Evolutionary conservation across 2,888 invertebrate genomes (phyloP).

Genomic region (Pocota personata): DNA sequence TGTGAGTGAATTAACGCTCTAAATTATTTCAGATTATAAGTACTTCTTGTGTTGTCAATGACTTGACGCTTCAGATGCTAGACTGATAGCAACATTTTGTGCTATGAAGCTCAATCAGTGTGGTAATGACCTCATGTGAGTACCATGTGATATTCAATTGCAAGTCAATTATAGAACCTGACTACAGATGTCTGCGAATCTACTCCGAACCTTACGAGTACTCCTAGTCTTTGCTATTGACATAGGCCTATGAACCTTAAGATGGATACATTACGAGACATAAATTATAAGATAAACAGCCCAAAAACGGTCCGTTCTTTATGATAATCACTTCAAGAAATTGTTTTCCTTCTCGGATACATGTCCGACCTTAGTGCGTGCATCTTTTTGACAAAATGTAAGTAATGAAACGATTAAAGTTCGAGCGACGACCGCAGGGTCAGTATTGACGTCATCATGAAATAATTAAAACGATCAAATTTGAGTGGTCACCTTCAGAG

Average conservation of each 20-base stretch:
- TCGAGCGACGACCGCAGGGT: slow-evolving; percentile 32
- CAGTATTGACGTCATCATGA: slow-evolving; percentile 62
- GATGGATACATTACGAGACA: neutral
- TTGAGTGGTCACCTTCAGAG: slow-evolving; percentile 44
- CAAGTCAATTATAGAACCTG: neutral
- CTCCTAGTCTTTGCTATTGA: neutral
- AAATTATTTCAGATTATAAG: no score
- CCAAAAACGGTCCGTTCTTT: neutral
- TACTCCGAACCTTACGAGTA: neutral
- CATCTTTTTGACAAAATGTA: slow-evolving; percentile 57
- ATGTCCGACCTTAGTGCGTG: slow-evolving; percentile 16
- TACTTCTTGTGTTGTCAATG: neutral
- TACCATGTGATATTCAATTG: neutral
- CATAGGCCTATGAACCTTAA: neutral
- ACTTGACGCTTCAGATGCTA: neutral
- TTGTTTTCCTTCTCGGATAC: neutral
- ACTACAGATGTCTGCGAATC: neutral
- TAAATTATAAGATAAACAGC: neutral
- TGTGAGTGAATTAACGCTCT: no score
- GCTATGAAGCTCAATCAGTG: neutral
- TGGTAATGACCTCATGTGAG: neutral
- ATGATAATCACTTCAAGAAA: neutral
- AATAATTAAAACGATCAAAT: slow-evolving; percentile 54
- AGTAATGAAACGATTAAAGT: slow-evolving; percentile 44
- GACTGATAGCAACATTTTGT: neutral